These are phyloP conservation scores for Thalassophryne amazonica DNA, from an alignment of 2,797 vertebrate species.

Conservation along the genomic window DNA sequence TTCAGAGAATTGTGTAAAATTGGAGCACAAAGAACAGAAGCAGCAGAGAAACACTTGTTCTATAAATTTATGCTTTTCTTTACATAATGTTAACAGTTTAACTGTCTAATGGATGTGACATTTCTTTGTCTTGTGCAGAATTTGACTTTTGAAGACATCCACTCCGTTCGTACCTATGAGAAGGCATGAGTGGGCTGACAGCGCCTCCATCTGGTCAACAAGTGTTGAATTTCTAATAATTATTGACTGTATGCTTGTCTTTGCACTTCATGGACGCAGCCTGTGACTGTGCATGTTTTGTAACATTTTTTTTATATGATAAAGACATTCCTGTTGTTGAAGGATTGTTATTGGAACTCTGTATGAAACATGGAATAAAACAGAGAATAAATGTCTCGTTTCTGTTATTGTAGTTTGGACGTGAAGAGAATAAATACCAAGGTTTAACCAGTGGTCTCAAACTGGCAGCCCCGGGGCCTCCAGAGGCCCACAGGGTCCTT, in stretches of 20 bases:
- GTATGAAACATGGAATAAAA: slow-evolving; percentile 62
- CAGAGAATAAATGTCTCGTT: slow-evolving; percentile 5
- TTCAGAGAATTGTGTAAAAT: no score
- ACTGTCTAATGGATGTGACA: background rate
- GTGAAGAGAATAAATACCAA: no score
- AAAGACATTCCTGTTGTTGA: slow-evolving; percentile 55
- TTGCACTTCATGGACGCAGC: slow-evolving; percentile 61
- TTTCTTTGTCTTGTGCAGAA: slow-evolving; percentile 73
- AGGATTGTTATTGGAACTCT: slow-evolving; percentile 55
- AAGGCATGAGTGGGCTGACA: slow-evolving; percentile 79
- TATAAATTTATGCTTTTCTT: no score
- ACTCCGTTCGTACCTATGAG: slow-evolving; percentile 90
- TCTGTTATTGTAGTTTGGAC: no score
- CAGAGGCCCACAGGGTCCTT: no score
- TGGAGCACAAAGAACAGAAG: no score
- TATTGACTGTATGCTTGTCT: slow-evolving; percentile 60
- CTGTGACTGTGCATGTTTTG: slow-evolving; percentile 59
- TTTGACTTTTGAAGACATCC: slow-evolving; percentile 85
- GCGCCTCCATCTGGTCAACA: slow-evolving; percentile 41
- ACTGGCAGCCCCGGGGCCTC: no score
- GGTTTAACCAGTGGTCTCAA: no score
- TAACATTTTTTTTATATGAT: slow-evolving; percentile 58
- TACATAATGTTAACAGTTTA: no score
- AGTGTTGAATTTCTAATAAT: slow-evolving; percentile 49
- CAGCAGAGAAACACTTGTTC: no score